Evolutionary conservation across 2,888 invertebrate species (phyloP), one percentile per base, ranked within the genome.

Genomic region (Megamerina dolium): DNA sequence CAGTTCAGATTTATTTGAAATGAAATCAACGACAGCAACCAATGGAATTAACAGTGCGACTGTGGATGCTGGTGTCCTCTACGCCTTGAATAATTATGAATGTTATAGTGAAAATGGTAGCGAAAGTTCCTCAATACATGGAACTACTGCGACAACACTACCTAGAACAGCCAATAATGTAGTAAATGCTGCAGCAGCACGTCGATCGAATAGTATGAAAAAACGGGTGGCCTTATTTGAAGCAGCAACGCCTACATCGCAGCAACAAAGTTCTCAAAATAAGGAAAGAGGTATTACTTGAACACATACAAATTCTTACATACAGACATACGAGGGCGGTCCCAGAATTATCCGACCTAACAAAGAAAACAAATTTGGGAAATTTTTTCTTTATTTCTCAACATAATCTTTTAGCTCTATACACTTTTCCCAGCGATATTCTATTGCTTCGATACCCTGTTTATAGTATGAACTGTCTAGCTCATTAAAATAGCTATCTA

Each of bases 81-180:
- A 46, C 17, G 43, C 47, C 17, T 34, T 39, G 33, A 57, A 56
- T 35, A 64, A 60, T 49, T 65, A 65, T 31, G 72, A 72, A 37
- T 65, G 63, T 31, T 80, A 79, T 38, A 81, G 81, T 60, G 82
- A 82, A 56, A 81, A 79, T 51, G 87, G 87, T 36, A 87, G 87
- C 54, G 87, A 87, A 60, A 87, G 85, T 64, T 85, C 86, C 0
- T 85, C 85, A 1, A 68, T 85, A 26, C 78, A 82, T 4, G 76
- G 54, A 4, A 45, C 47, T 33, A n/a, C n/a, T n/a, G n/a, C n/a
- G n/a, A n/a, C n/a, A n/a, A n/a, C n/a, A n/a, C n/a, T n/a, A n/a
- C n/a, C n/a, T n/a, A n/a, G n/a, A n/a, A n/a, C n/a, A n/a, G 55
- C 60, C 23, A 37, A 43, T 10, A 43, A 45, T 40, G 10, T 23